A percentile compares a stretch with the other conserved stretches of the same genome.
phyloP scores from a whole-genome alignment of 2,888 invertebrate genomes.

The Apodemia mormo region DNA sequence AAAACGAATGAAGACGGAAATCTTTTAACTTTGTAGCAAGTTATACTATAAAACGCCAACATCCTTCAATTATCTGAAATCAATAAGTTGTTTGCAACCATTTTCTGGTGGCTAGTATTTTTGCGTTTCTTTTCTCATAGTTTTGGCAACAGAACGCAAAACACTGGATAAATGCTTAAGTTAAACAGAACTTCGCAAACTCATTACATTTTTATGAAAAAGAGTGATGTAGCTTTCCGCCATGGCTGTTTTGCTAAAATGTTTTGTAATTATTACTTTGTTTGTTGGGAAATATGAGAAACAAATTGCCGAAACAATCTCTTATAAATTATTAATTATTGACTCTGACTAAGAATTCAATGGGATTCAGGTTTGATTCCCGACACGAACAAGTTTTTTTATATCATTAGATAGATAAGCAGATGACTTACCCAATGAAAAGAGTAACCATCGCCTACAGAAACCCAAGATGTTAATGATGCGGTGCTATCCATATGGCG shows the following conservation, averaged over 20 bases:
- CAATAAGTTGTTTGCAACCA: slow-evolving; percentile 4
- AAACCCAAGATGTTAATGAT: too few relatives aligned
- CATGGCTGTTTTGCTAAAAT: slow-evolving; percentile 6
- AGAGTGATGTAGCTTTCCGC: neutral
- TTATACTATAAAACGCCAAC: neutral
- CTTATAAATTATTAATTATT: too few relatives aligned
- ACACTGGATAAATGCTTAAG: slow-evolving; percentile 1
- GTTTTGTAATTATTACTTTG: neutral
- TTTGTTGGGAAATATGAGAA: neutral
- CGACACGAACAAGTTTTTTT: too few relatives aligned
- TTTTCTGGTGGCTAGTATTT: slow-evolving; percentile 3
- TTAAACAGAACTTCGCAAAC: slow-evolving; percentile 14
- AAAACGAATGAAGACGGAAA: neutral
- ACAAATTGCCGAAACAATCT: neutral
- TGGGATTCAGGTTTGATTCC: too few relatives aligned
- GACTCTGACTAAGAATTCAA: too few relatives aligned
- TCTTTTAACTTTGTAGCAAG: neutral
- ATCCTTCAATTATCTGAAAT: slow-evolving; percentile 12
- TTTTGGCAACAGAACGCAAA: slow-evolving; percentile 9
- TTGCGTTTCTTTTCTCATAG: slow-evolving; percentile 2
- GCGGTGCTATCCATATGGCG: too few relatives aligned
- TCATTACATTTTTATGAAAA: slow-evolving; percentile 17
- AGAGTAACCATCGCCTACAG: too few relatives aligned
- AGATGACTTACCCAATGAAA: too few relatives aligned
- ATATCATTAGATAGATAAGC: too few relatives aligned